Percentiles rank a stretch among this genome's conserved stretches.
Conservation (phyloP, 2,113 vertebrate genomes). For the Talpa occidentalis region DNA sequence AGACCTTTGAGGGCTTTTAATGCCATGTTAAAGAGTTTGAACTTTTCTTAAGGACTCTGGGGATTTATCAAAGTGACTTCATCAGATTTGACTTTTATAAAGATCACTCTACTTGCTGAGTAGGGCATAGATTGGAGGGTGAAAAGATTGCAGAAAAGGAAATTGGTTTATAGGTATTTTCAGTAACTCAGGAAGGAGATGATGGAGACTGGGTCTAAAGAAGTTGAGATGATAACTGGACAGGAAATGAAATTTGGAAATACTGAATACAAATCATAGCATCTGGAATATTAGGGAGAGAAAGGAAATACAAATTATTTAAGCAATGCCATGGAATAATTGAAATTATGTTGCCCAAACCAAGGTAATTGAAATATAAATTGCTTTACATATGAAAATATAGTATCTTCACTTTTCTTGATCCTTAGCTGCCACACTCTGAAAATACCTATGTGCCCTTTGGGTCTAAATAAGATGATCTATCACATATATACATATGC, state of each 20-base stretch:
- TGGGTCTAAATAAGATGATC: background rate
- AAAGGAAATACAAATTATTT: background rate
- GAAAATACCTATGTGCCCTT: too few species aligned
- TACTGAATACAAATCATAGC: background rate
- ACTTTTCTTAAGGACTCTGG: constrained; percentile 16
- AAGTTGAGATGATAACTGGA: background rate
- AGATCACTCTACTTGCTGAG: constrained; percentile 1
- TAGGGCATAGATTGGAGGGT: background rate
- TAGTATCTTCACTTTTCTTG: background rate
- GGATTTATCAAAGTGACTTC: constrained; percentile 29
- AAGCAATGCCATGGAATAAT: background rate
- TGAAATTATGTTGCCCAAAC: background rate
- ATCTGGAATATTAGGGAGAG: background rate
- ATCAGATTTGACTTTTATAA: constrained; percentile 50
- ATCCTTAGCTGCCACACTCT: background rate
- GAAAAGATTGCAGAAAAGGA: background rate
- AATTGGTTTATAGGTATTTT: background rate
- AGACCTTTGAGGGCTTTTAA: background rate
- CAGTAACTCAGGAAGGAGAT: background rate
- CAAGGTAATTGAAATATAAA: constrained; percentile 18
- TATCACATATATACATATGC: background rate
- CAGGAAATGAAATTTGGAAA: background rate
- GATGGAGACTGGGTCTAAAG: background rate
- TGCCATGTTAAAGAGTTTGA: background rate
- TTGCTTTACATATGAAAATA: background rate